phyloP scores from a whole-genome alignment of 2,113 vertebrate species.

The Aleadryas rufinucha region DNA sequence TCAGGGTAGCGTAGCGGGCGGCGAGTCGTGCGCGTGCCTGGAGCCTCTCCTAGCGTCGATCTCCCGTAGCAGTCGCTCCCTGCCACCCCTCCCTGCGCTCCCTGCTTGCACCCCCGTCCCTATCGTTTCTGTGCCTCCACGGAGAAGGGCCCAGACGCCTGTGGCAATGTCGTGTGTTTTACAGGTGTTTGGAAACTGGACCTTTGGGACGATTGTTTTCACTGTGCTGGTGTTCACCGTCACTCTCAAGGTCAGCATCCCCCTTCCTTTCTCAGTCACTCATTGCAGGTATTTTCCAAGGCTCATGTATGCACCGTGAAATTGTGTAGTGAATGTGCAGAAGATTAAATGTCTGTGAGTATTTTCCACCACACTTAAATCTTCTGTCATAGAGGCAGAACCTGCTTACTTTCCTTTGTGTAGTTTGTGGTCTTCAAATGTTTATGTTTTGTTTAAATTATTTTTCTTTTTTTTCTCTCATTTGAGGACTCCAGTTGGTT shows the following conservation, averaged over 20 bases:
- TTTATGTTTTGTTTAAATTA: background rate
- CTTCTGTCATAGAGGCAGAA: background rate
- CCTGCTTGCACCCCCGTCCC: constrained; percentile 1
- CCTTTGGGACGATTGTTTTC: constrained; percentile 94
- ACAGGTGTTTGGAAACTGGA: constrained; percentile 96
- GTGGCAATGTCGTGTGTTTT: constrained; percentile 54
- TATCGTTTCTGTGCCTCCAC: background rate
- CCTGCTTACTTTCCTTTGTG: background rate
- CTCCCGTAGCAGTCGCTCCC: background rate
- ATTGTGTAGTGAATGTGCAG: rapidly evolving
- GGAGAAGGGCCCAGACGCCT: background rate
- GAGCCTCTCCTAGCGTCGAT: background rate
- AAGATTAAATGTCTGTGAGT: rapidly evolving
- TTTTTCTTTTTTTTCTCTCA: background rate
- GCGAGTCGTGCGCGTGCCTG: background rate
- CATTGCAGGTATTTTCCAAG: rapidly evolving
- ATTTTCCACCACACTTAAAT: background rate
- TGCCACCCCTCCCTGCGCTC: background rate
- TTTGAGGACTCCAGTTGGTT: background rate
- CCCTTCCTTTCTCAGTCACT: background rate
- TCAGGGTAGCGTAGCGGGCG: background rate
- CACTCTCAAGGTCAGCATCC: constrained; percentile 87
- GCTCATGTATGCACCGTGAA: rapidly evolving
- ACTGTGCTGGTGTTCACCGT: constrained; percentile 96
- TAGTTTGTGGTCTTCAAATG: rapidly evolving